phyloP scores from a whole-genome alignment of 2,113 vertebrate species.

The Macquaria ambigua region DNA sequence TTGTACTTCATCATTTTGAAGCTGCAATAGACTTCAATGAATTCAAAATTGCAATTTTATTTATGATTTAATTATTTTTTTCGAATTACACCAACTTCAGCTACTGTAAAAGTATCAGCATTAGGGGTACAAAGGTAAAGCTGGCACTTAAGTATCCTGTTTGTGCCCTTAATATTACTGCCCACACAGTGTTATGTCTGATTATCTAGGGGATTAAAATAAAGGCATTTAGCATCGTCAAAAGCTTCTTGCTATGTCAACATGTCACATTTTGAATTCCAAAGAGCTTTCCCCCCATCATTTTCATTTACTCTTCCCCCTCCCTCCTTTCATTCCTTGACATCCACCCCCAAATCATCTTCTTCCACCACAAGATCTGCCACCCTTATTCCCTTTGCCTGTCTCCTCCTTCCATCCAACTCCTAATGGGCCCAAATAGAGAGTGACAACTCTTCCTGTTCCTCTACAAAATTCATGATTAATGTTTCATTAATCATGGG shows the following conservation, averaged over 20 bases:
- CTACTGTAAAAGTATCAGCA: background rate
- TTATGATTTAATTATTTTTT: background rate
- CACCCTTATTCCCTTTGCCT: slow-evolving; percentile 55
- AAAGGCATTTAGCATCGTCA: slow-evolving; percentile 49
- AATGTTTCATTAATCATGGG: slow-evolving; percentile 85
- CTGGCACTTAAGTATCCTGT: background rate
- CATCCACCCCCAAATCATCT: slow-evolving; percentile 61
- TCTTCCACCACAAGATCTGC: slow-evolving; percentile 49
- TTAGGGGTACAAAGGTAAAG: slow-evolving; percentile 23
- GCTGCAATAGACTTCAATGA: too few relatives aligned
- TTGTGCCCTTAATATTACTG: slow-evolving; percentile 7
- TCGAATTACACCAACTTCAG: background rate
- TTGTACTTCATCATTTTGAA: slow-evolving; percentile 1
- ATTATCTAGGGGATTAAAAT: slow-evolving; percentile 48
- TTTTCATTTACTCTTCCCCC: slow-evolving; percentile 54
- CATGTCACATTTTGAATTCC: slow-evolving; percentile 74
- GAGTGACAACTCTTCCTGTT: slow-evolving; percentile 85
- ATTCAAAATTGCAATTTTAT: background rate
- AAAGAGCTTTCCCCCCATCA: slow-evolving; percentile 57
- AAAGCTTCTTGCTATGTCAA: slow-evolving; percentile 68
- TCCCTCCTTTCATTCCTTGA: slow-evolving; percentile 61
- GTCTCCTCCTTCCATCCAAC: slow-evolving; percentile 64
- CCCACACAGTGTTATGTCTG: slow-evolving; percentile 19
- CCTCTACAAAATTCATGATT: slow-evolving; percentile 84
- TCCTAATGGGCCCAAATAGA: slow-evolving; percentile 80